Evolutionary conservation across 2,113 vertebrate genomes (phyloP).

Genomic region (Heliornis fulica): DNA sequence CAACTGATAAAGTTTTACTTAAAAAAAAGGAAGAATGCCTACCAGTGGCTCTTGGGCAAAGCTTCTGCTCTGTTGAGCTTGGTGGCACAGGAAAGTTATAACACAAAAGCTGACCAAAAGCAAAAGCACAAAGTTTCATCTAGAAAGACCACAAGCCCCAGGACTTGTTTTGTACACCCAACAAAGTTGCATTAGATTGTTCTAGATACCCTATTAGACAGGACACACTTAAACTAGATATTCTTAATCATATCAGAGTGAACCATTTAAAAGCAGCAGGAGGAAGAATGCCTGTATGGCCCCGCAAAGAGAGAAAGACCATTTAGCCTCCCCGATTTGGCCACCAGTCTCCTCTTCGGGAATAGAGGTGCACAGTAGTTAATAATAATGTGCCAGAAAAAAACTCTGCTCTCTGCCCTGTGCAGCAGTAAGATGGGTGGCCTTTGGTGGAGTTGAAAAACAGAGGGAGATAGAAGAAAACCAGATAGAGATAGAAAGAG

Average conservation of each 20-base stretch:
- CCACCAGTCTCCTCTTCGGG: background rate
- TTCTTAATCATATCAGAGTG: background rate
- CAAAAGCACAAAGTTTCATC: background rate
- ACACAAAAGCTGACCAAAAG: background rate
- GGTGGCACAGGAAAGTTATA: background rate
- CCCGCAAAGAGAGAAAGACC: background rate
- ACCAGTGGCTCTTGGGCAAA: background rate
- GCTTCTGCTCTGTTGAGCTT: fast-evolving
- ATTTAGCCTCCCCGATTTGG: background rate
- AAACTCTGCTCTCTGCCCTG: background rate
- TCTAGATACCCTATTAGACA: background rate
- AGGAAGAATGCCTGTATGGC: background rate
- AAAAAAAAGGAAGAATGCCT: background rate
- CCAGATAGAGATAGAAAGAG: background rate
- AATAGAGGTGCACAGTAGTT: background rate
- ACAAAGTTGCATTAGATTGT: background rate
- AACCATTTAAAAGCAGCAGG: background rate
- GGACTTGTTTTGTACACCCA: background rate
- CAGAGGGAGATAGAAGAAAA: background rate
- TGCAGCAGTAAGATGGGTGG: background rate
- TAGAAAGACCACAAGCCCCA: background rate
- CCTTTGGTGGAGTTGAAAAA: background rate
- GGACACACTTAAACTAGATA: background rate
- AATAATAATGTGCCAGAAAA: fast-evolving
- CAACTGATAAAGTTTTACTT: background rate